Evolutionary conservation across 2,113 vertebrate species (phyloP).

Genomic region (Salvelinus fontinalis): DNA sequence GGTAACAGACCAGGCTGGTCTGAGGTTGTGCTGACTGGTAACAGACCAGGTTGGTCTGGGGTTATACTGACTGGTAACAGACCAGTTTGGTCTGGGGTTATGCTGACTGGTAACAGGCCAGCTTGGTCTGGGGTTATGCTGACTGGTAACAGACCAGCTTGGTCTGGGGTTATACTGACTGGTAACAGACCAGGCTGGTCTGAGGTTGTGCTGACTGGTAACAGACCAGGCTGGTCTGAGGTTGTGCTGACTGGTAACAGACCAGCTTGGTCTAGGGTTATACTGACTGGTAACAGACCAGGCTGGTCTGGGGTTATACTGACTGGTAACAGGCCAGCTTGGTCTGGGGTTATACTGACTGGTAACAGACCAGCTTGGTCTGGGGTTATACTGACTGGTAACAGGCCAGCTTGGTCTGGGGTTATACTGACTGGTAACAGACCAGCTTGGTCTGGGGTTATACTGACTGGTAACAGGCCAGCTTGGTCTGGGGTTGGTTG

Average conservation of each 20-base stretch:
- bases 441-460: not conserved
- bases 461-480: conserved; percentile 2
- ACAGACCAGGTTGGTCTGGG: conserved; percentile 25
- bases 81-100: too few species aligned
- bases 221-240: too few species aligned
- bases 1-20: too few species aligned
- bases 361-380: too few species aligned
- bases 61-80: too few species aligned
- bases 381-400: too few species aligned
- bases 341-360: conserved; percentile 1
- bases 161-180: too few species aligned
- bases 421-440: too few species aligned
- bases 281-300: not conserved
- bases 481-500: conserved; percentile 23
- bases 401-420: conserved; percentile 25
- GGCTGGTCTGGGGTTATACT: too few species aligned
- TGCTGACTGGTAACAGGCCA: conserved; percentile 2
- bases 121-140: conserved; percentile 8
- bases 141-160: too few species aligned
- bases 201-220: not conserved
- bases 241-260: too few species aligned
- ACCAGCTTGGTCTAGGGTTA: conserved; percentile 24
- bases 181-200: conserved; percentile 19
- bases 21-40: too few species aligned
- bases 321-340: conserved; percentile 13